phyloP scores from a whole-genome alignment of 2,888 invertebrate species.

The Pollenia amentaria region DNA sequence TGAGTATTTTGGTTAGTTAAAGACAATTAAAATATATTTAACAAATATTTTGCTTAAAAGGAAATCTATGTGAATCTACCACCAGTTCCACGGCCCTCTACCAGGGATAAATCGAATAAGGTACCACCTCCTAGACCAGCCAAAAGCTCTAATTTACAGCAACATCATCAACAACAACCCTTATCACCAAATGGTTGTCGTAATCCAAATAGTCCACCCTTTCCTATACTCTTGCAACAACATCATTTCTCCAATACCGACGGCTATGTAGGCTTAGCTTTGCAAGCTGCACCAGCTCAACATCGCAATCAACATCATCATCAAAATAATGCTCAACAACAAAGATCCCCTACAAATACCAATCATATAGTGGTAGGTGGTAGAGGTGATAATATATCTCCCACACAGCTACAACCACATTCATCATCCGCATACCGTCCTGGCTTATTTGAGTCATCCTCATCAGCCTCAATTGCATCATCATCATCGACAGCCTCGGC shows the following conservation, averaged over 20 bases:
- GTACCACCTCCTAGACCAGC: conserved; percentile 81
- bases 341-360: conserved; percentile 70
- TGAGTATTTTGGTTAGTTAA: conserved; percentile 72
- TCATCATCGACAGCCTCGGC: conserved; percentile 72
- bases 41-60: conserved; percentile 71
- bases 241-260: conserved; percentile 82
- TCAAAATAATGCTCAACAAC: conserved; percentile 61
- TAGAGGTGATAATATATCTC: conserved; percentile 61
- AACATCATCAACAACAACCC: conserved; percentile 66
- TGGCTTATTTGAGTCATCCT: conserved; percentile 53
- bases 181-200: conserved; percentile 69
- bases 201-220: conserved; percentile 65
- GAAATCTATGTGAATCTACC: conserved; percentile 83
- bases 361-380: conserved; percentile 71
- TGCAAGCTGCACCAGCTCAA: conserved; percentile 77
- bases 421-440: conserved; percentile 74
- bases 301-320: conserved; percentile 60
- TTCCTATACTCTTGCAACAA: conserved; percentile 78
- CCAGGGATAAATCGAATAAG: conserved; percentile 77
- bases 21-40: background rate
- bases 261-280: conserved; percentile 81
- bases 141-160: conserved; percentile 76
- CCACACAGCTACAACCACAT: conserved; percentile 74
- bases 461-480: conserved; percentile 64
- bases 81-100: conserved; percentile 79